Percentiles rank a stretch among this genome's conserved stretches.
Conservation (phyloP, 2,888 invertebrate genomes). For the Trachelus troglodyta region DNA sequence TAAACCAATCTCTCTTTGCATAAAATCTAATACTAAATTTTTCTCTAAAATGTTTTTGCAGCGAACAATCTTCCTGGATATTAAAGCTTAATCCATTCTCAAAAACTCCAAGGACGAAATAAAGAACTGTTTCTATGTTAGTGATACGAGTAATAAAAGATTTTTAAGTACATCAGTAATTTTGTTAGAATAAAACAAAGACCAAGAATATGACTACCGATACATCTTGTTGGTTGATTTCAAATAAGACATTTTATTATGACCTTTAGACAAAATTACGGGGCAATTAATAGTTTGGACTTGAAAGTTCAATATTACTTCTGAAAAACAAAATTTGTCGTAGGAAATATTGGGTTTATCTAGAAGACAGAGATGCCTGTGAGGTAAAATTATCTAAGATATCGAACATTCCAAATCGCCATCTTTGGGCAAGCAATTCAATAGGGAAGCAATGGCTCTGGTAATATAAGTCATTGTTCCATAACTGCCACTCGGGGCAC, state of each 20-base stretch:
- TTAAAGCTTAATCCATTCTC: slow-evolving; percentile 82
- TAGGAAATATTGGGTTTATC: neutral
- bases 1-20: too few species aligned
- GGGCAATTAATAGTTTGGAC: too few species aligned
- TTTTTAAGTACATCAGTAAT: too few species aligned
- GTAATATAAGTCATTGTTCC: slow-evolving; percentile 98
- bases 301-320: too few species aligned
- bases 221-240: too few species aligned
- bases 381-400: slow-evolving; percentile 40
- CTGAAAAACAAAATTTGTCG: too few species aligned
- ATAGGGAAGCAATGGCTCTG: slow-evolving; percentile 80
- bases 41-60: slow-evolving; percentile 52
- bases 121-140: too few species aligned
- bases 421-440: slow-evolving; percentile 81
- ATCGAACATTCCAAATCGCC: slow-evolving; percentile 86
- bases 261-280: too few species aligned
- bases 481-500: slow-evolving; percentile 96
- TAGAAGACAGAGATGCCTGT: neutral
- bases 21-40: slow-evolving; percentile 9
- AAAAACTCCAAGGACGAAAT: slow-evolving; percentile 10
- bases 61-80: slow-evolving; percentile 72
- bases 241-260: too few species aligned
- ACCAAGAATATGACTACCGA: too few species aligned
- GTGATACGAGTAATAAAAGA: too few species aligned
- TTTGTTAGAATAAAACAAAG: too few species aligned